Evolutionary conservation across 2,113 vertebrate genomes (phyloP), one percentile per base, ranked within the genome.

Genomic region (Emydocephalus ijimae): DNA sequence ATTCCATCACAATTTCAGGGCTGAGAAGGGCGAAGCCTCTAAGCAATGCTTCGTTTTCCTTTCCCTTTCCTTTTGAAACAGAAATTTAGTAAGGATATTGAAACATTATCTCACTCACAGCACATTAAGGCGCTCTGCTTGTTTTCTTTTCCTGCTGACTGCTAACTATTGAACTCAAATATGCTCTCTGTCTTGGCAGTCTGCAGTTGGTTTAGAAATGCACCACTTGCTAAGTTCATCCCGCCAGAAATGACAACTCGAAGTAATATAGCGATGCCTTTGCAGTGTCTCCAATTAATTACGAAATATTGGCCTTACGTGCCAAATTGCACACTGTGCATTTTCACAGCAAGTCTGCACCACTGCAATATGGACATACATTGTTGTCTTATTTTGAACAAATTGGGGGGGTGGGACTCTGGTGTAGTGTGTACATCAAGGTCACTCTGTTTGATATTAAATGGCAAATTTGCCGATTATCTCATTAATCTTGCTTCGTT

Each of bases 1-100:
- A 96, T 97, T 93, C 94, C 94, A 81, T 95, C 93, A 94, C 85
- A 91, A 94, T 90, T 92, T 93, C 94, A 94, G 94, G 95, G 95
- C 94, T 94, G 93, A 96, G 95, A 96, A 94, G 45, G 96, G 93
- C 45, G 90, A 95, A 96, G 94, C 95, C 95, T 39, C 85, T 92
- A 94, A 12, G 39, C 91, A 93, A 94, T 81, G 74, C 3, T 81
- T 20, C 69, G 4, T 20, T 74, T 21, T 34, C 64, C n/a, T 74
- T 81, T 81, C n/a, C 69, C 93, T 95, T 93, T 91, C 96, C 93
- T 50, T 91, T 94, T 95, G 92, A 95, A 94, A 96, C 93, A 95
- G 94, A 95, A 95, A 95, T 93, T 96, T 94, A 94, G n/a, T 95
- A 94, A 94, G 91, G 91, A 93, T 94, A 94, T 89, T 26, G 90